Evolutionary conservation across 2,888 invertebrate species (phyloP), one percentile per base, ranked within the genome.

Genomic region (Sylvicola cinctus): DNA sequence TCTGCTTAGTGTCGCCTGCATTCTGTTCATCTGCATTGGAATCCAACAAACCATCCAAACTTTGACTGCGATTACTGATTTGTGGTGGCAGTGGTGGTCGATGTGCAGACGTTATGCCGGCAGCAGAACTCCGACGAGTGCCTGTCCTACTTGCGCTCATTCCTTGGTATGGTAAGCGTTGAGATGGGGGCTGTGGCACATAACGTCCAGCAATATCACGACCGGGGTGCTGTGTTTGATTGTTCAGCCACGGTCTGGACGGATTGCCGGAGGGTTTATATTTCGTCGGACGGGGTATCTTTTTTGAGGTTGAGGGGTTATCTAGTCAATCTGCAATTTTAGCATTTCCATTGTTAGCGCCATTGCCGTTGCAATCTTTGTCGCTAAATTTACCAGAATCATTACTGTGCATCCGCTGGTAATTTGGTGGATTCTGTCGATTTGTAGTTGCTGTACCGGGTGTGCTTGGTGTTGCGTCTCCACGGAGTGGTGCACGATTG

Each of bases 361-460:
- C 33, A 41, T 57, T 61, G 16, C 60, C 62, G 42, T 62, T 65
- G 16, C 63, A 60, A 48, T 76, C 72, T 54, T 78, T 77, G 48
- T 78, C 77, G 45, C 72, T 74, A 38, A 71, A 65, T 45, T 74
- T 66, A n/a, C 61, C 67, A 47, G 79, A 80, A 53, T 85, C 84
- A 54, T 77, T 83, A 52, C 83, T 84, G 57, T 77, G 76, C 75
- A 83, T 83, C 46, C 85, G 68, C 55, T 83, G 83, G 61, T 80
- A 85, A 49, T 61, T 70, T 6, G 77, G 78, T 27, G 74, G 74
- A 40, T 44, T 39, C 36, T 72, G 73, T 39, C 75, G 63, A 7
- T 32, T 67, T 40, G 74, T 67, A 39, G 67, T 62, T 4, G 73
- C 68, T 40, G 71, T 72, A 32, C 74, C 69, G 2, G 83, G 83